Conservation (phyloP, 2,888 invertebrate genomes). For the Hedychridium roseum region DNA sequence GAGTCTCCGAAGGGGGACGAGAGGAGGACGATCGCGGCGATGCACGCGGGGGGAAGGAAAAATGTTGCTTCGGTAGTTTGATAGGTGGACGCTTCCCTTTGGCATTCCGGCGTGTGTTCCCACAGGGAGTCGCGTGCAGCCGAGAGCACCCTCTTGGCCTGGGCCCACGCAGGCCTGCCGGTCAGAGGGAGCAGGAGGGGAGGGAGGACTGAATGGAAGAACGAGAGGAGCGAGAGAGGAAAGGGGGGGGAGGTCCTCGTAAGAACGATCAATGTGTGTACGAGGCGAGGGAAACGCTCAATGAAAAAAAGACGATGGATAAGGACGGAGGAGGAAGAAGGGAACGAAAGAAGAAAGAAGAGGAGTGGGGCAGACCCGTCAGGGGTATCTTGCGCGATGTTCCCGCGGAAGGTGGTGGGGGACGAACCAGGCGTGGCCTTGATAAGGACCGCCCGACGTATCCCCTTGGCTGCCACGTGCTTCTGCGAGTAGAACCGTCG, state of each 20-base stretch:
- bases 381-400: slow-evolving; percentile 41
- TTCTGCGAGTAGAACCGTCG: slow-evolving; percentile 17
- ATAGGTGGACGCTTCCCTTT: slow-evolving; percentile 46
- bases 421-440: slow-evolving; percentile 37
- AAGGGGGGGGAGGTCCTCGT: slow-evolving; percentile 8
- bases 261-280: slow-evolving; percentile 5
- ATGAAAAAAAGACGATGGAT: slow-evolving; percentile 24
- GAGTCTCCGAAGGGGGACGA: too few relatives aligned
- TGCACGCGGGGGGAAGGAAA: too few relatives aligned
- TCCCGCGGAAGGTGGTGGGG: slow-evolving; percentile 34
- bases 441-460: slow-evolving; percentile 39
- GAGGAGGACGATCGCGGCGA: too few relatives aligned
- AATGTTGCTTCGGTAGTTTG: slow-evolving; percentile 33
- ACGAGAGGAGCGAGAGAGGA: neutral
- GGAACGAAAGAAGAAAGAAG: slow-evolving; percentile 10
- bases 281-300: slow-evolving; percentile 23
- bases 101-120: slow-evolving; percentile 50
- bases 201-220: slow-evolving; percentile 6
- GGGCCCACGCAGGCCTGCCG: slow-evolving; percentile 46
- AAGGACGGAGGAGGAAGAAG: slow-evolving; percentile 19
- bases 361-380: slow-evolving; percentile 34
- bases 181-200: slow-evolving; percentile 10
- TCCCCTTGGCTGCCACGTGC: slow-evolving; percentile 50
- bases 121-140: slow-evolving; percentile 32
- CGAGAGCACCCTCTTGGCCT: slow-evolving; percentile 36